Conservation (phyloP, 1,140 invertebrate genomes). For the Caenorhabditis remanei region DNA sequence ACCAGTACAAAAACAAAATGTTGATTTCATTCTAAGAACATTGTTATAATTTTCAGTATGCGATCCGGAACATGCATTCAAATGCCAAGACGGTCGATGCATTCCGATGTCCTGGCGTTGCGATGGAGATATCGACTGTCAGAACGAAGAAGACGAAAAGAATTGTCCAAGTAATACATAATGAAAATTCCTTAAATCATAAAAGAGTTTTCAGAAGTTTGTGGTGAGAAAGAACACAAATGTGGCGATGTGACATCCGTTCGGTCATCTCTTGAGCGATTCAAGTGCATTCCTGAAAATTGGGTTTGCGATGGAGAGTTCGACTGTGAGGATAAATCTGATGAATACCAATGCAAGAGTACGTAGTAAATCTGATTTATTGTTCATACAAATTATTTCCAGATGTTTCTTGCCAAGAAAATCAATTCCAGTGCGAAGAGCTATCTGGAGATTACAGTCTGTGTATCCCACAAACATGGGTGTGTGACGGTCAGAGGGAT, state of each 20-base stretch:
- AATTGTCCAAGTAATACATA: constrained; percentile 43
- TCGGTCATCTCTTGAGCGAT: constrained; percentile 1
- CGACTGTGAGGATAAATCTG: constrained; percentile 86
- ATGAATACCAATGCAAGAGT: constrained; percentile 80
- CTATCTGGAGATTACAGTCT: constrained; percentile 52
- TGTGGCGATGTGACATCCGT: constrained; percentile 34
- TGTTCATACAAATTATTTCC: neutral
- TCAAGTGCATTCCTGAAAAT: constrained; percentile 83
- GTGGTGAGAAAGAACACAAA: constrained; percentile 56
- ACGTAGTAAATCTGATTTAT: neutral
- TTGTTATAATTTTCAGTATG: constrained; percentile 52
- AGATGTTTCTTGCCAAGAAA: constrained; percentile 63
- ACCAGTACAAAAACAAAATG: neutral
- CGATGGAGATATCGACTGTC: constrained; percentile 86
- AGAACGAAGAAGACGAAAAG: constrained; percentile 85
- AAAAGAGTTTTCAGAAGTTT: constrained; percentile 45
- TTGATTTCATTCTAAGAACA: neutral
- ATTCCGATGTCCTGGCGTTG: constrained; percentile 85
- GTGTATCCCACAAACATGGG: constrained; percentile 83
- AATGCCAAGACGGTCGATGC: constrained; percentile 79
- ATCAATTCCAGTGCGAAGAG: constrained; percentile 66
- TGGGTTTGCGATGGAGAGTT: constrained; percentile 87
- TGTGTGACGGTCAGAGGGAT: constrained; percentile 83
- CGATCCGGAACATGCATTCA: constrained; percentile 16
- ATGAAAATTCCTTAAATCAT: neutral